These are phyloP conservation scores for Spatulosminthurus flaviceps DNA, from an alignment of 2,888 invertebrate species.

Conservation along the genomic window DNA sequence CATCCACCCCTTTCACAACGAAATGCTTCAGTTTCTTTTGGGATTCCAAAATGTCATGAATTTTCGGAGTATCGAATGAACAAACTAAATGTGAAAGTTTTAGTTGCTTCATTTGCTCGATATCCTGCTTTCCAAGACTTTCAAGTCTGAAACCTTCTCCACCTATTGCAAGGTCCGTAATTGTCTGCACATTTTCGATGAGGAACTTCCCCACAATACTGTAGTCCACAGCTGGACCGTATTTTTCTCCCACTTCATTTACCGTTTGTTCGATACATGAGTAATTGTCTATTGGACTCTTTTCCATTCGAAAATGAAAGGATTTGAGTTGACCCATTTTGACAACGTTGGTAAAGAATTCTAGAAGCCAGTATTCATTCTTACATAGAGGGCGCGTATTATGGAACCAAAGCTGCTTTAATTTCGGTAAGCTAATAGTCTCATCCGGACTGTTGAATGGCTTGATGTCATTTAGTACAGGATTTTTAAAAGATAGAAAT, in stretches of 20 bases:
- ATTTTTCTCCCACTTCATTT: neutral
- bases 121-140: neutral
- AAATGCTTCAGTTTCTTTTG: neutral
- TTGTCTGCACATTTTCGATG: neutral
- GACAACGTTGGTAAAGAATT: neutral
- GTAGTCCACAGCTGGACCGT: neutral
- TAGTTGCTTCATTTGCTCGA: neutral
- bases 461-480: neutral
- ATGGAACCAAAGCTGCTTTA: neutral
- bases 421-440: neutral
- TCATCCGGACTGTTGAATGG: neutral
- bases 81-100: neutral
- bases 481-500: conserved; percentile 4
- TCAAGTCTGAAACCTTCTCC: neutral
- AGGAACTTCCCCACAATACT: neutral
- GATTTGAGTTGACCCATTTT: neutral
- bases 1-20: neutral
- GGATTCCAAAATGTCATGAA: neutral
- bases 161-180: neutral
- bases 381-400: neutral
- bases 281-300: neutral
- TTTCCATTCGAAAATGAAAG: neutral
- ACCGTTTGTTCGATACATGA: too few relatives aligned
- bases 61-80: neutral
- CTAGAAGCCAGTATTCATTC: neutral